phyloP scores from a whole-genome alignment of 2,797 vertebrate species.

The Danio aesculapii region DNA sequence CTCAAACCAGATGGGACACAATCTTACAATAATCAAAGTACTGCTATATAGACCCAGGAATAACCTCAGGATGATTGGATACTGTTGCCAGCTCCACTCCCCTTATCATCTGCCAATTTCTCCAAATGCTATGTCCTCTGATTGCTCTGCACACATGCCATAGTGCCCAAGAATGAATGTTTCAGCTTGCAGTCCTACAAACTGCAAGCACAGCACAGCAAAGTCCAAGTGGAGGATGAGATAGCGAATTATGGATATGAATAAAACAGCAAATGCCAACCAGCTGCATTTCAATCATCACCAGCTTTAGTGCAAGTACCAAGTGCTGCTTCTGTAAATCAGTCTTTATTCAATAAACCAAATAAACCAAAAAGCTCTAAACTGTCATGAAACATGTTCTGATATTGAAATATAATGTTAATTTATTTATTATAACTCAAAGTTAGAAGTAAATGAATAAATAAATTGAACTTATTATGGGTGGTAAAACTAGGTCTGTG shows the following conservation, averaged over 20 bases:
- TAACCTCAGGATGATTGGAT: slow-evolving; percentile 70
- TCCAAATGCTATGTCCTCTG: slow-evolving; percentile 67
- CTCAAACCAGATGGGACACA: slow-evolving; percentile 54
- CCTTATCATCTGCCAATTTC: slow-evolving; percentile 58
- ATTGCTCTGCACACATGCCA: slow-evolving; percentile 68
- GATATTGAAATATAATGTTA: not conserved
- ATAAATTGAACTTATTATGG: too few relatives aligned
- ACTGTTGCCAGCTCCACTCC: slow-evolving; percentile 45
- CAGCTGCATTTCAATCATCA: slow-evolving; percentile 16
- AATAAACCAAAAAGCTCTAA: not conserved
- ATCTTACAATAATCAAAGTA: slow-evolving; percentile 62
- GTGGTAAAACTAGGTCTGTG: too few relatives aligned
- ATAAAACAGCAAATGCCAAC: slow-evolving; percentile 39
- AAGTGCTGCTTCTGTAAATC: slow-evolving; percentile 13
- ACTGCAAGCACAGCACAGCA: slow-evolving; percentile 55
- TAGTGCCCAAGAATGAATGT: slow-evolving; percentile 58
- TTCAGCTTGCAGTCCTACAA: slow-evolving; percentile 56
- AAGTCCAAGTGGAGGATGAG: slow-evolving; percentile 36
- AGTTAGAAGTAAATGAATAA: too few relatives aligned
- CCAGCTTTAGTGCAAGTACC: slow-evolving; percentile 14
- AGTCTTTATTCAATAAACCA: too few relatives aligned
- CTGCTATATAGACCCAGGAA: slow-evolving; percentile 66
- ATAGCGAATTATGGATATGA: slow-evolving; percentile 9
- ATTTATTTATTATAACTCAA: too few relatives aligned
- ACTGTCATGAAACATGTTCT: not conserved